These are phyloP conservation scores for Discoglossus pictus DNA, from an alignment of 2,797 vertebrate species.

Conservation along the genomic window DNA sequence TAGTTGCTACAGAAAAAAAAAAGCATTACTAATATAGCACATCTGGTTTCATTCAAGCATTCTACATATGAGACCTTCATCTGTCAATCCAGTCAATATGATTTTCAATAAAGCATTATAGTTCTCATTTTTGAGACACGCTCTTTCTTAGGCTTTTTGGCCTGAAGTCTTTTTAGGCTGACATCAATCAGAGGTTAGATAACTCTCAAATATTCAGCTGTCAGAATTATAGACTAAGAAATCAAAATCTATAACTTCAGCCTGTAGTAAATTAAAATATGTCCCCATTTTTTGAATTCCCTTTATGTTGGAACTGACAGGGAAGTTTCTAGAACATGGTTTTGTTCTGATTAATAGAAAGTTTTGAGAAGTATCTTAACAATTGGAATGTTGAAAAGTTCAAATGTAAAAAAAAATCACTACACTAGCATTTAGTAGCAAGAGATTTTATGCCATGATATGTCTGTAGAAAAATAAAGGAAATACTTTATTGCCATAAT, in stretches of 20 bases:
- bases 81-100: conserved; percentile 46
- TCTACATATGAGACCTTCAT: conserved; percentile 37
- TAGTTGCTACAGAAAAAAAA: conserved; percentile 48
- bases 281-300: conserved; percentile 9
- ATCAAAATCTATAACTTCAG: conserved; percentile 26
- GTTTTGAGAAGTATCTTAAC: conserved; percentile 1
- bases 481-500: too few relatives aligned
- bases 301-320: neutral
- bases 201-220: conserved; percentile 23
- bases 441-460: too few relatives aligned
- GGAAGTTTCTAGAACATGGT: neutral
- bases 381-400: too few relatives aligned
- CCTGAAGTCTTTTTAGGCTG: conserved; percentile 46
- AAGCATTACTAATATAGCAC: conserved; percentile 42
- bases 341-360: neutral
- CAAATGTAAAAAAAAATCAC: too few relatives aligned
- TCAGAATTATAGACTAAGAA: conserved; percentile 28
- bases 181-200: conserved; percentile 43
- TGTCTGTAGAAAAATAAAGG: too few relatives aligned
- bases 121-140: conserved; percentile 46
- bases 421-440: too few relatives aligned
- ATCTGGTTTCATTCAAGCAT: conserved; percentile 40
- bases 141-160: conserved; percentile 43
- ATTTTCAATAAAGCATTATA: conserved; percentile 47
- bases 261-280: conserved; percentile 26